Base-by-base conservation (phyloP, 37 sponge, comb jelly and placozoan genomes). In the Amphimedon queenslandica region DNA sequence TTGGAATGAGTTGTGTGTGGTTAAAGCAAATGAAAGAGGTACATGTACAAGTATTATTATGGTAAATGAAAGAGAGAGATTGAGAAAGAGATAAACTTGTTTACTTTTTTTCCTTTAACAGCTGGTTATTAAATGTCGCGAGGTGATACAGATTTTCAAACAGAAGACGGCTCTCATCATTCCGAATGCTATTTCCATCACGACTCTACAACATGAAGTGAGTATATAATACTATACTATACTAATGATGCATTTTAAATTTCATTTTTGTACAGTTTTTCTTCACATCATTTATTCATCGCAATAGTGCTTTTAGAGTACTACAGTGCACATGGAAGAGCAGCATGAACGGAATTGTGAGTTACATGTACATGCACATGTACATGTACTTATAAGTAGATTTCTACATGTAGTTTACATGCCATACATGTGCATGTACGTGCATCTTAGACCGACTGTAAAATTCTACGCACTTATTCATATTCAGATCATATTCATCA, bases 171-270 rank as follows among this genome's bases (percentile, higher is more conserved):
- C 83, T 0, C 30, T 42, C 11, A 10, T 88, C 1, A 58, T 88
- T 33, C 88, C 88, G 40, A 82, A 78, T 78, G 88, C 83, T 33
- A 78, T 88, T 18, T 57, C 55, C 20, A 69, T 88, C n/a, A 47
- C 67, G 37, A 61, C 83, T 24, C 63, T 10, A 8, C 64, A 60
- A 11, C 82, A 74, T 37, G 81, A 88, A 79, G 88, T 88, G 63
- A n/a, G n/a, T 58, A 66, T 35, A 64, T 6, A 60, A n/a, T 25
- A n/a, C 8, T 60, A n/a, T n/a, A 60, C 13, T 47, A 47, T 47
- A 47, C 13, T 47, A 8, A 66, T 66, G 24, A 28, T 57, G 10
- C 71, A 25, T 28, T 23, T 21, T 55, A 28, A 31, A 32, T 28
- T 72, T 40, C 21, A 20, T 51, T 39, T 28, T 5, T 73, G 6